Percentiles rank a stretch among this genome's conserved stretches.
Conservation (phyloP, 2,888 invertebrate species). For the Diplolepis rosae region DNA sequence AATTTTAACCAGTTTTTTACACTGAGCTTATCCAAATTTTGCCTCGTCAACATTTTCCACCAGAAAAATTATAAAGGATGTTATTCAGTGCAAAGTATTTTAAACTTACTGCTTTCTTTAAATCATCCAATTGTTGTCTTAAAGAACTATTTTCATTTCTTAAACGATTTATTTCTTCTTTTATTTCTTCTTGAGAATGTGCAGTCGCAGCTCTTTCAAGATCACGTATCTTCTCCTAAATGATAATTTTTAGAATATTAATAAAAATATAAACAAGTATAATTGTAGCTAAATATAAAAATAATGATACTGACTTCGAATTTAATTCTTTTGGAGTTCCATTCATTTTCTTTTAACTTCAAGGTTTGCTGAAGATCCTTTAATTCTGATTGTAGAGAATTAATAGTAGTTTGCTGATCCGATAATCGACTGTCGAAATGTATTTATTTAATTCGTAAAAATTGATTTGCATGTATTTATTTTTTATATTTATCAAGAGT, state of each 20-base stretch:
- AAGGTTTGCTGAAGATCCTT: constrained; percentile 80
- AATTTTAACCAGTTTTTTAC: constrained; percentile 12
- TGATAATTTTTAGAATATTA: not conserved
- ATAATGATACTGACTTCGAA: constrained; percentile 77
- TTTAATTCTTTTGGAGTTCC: constrained; percentile 83
- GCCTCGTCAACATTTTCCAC: not conserved
- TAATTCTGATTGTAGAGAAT: constrained; percentile 78
- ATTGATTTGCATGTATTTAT: too few relatives aligned
- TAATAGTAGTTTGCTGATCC: constrained; percentile 31
- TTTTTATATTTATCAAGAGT: not conserved
- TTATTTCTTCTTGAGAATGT: constrained; percentile 82
- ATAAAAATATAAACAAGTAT: not conserved
- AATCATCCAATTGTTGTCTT: constrained; percentile 83
- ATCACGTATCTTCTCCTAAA: constrained; percentile 61
- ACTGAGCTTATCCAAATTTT: not conserved
- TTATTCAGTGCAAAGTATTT: constrained; percentile 32
- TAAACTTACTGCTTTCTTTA: constrained; percentile 78
- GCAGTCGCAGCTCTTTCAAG: constrained; percentile 70
- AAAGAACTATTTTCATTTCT: constrained; percentile 81
- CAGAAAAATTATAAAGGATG: not conserved
- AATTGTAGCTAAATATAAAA: not conserved
- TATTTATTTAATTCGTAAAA: too few relatives aligned
- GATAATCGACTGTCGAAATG: constrained; percentile 39
- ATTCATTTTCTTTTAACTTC: constrained; percentile 80
- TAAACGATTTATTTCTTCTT: constrained; percentile 82